A percentile compares a stretch with the other conserved stretches of the same genome.
These are phyloP conservation scores for Cryptus armator DNA, from an alignment of 2,888 invertebrate genomes.

Conservation along the genomic window DNA sequence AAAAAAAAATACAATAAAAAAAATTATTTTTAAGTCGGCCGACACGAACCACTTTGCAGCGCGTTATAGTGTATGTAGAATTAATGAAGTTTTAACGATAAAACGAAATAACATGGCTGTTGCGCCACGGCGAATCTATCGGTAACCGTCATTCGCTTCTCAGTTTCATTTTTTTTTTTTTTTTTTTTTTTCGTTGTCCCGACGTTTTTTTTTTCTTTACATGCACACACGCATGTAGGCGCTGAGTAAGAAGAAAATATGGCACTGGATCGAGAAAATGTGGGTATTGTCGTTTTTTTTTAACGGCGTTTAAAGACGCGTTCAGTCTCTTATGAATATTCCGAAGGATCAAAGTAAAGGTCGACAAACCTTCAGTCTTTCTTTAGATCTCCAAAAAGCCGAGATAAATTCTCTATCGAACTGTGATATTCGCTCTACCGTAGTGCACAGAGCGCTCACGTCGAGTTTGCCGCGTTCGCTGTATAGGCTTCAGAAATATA, in stretches of 20 bases:
- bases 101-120: constrained; percentile 75
- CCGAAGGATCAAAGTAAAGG: not conserved
- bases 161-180: not conserved
- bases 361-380: constrained; percentile 21
- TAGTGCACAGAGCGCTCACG: constrained; percentile 66
- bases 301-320: not conserved
- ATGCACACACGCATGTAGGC: not conserved
- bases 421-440: constrained; percentile 79
- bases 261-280: not conserved
- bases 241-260: not conserved
- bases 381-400: constrained; percentile 63
- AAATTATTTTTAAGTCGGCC: constrained; percentile 4
- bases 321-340: constrained; percentile 11
- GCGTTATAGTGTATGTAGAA: constrained; percentile 60
- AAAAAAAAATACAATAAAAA: not conserved
- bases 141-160: constrained; percentile 22
- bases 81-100: constrained; percentile 67
- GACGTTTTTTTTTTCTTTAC: not conserved
- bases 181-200: constrained; percentile 9
- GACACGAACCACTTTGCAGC: constrained; percentile 57
- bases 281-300: not conserved
- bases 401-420: constrained; percentile 75
- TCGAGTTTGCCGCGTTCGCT: constrained; percentile 60
- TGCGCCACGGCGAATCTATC: constrained; percentile 76
- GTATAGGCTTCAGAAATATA: constrained; percentile 55